Percentiles rank a stretch among this genome's conserved stretches.
Evolutionary conservation across 2,888 invertebrate species (phyloP).

Genomic region (Drosophila ochracea): DNA sequence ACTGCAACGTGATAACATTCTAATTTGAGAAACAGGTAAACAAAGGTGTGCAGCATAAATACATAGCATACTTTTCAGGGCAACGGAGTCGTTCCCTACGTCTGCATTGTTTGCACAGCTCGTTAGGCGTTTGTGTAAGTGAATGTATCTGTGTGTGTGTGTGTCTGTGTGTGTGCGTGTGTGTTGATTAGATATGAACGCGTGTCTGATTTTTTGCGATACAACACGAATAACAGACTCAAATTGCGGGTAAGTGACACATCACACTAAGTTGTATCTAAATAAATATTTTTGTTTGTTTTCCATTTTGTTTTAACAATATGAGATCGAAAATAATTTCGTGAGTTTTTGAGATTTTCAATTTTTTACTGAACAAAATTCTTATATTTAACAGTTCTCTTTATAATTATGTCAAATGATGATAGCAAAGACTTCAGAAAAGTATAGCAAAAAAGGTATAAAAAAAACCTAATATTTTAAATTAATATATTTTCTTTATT

Average conservation of each 20-base stretch:
- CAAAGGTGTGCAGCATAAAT: slow-evolving; percentile 41
- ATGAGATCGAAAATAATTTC: background rate
- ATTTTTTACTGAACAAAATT: background rate
- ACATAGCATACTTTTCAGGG: slow-evolving; percentile 54
- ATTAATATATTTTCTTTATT: background rate
- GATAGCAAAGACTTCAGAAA: background rate
- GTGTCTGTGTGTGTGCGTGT: background rate
- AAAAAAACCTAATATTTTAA: background rate
- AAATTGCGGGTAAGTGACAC: background rate
- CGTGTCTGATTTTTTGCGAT: slow-evolving; percentile 10
- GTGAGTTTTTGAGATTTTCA: background rate
- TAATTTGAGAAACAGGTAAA: slow-evolving; percentile 59
- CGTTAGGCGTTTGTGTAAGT: slow-evolving; percentile 13
- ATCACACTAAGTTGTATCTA: background rate
- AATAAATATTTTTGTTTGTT: background rate
- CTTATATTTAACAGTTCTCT: too few species aligned
- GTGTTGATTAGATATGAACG: slow-evolving; percentile 25
- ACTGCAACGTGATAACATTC: slow-evolving; percentile 62
- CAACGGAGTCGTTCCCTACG: slow-evolving; percentile 23
- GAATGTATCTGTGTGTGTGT: background rate
- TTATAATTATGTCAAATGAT: background rate
- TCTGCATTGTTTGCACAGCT: slow-evolving; percentile 43
- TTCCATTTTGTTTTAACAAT: background rate
- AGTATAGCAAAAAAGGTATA: background rate
- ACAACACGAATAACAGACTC: background rate